Percentiles rank a stretch among this genome's conserved stretches.
Evolutionary conservation across 2,888 invertebrate genomes (phyloP).

Genomic region (Meiosimyza platycephala): DNA sequence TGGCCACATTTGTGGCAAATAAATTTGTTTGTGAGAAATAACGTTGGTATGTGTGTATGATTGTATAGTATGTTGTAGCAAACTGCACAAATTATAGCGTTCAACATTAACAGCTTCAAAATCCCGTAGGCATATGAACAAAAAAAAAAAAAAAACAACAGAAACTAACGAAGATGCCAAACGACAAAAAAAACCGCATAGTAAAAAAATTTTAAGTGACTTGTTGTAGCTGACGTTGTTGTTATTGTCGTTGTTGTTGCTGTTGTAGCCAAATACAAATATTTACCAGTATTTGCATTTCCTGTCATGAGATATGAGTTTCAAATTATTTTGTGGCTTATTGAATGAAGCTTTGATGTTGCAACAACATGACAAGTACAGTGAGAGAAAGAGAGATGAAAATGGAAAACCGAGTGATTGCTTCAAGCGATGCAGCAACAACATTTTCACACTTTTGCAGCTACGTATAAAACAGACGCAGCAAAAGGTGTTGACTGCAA

Average conservation of each 20-base stretch:
- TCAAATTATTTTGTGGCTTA: slow-evolving; percentile 29
- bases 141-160: slow-evolving; percentile 11
- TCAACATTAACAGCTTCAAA: slow-evolving; percentile 33
- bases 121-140: slow-evolving; percentile 18
- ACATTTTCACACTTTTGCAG: slow-evolving; percentile 15
- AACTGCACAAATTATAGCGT: slow-evolving; percentile 27
- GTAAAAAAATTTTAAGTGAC: background rate
- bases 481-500: background rate
- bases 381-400: background rate
- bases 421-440: background rate
- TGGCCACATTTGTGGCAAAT: slow-evolving; percentile 21
- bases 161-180: background rate
- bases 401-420: slow-evolving; percentile 1
- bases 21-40: background rate
- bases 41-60: too few relatives aligned
- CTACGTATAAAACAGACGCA: too few relatives aligned
- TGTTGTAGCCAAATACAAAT: slow-evolving; percentile 19
- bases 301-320: slow-evolving; percentile 28
- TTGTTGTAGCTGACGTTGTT: background rate
- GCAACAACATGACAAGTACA: background rate
- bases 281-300: slow-evolving; percentile 29
- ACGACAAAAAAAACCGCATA: background rate
- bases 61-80: background rate
- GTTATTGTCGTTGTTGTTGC: slow-evolving; percentile 3
- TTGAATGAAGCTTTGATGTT: slow-evolving; percentile 13